Conservation (phyloP, 2,888 invertebrate species). For the Platycheirus rosarum region DNA sequence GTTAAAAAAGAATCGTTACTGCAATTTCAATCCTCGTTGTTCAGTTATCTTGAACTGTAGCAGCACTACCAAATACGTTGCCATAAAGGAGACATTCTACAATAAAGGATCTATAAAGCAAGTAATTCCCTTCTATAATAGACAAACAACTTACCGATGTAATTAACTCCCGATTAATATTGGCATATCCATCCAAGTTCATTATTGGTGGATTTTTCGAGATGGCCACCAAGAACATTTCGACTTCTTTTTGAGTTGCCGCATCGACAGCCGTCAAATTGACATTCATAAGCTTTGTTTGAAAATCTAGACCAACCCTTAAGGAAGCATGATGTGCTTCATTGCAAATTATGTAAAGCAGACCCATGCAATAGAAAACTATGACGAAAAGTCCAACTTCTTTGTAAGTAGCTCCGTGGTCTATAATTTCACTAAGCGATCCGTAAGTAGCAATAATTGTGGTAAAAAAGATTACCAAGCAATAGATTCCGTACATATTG, state of each 20-base stretch:
- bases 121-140: too few species aligned
- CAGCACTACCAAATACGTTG: conserved; percentile 88
- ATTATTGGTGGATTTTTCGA: conserved; percentile 90
- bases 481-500: conserved; percentile 90
- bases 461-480: conserved; percentile 88
- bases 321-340: conserved; percentile 88
- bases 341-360: conserved; percentile 89
- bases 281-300: conserved; percentile 86
- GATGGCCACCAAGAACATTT: conserved; percentile 89
- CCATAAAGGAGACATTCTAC: conserved; percentile 88
- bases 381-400: conserved; percentile 89
- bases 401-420: conserved; percentile 88
- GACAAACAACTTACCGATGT: conserved; percentile 87
- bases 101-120: neutral
- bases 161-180: conserved; percentile 87
- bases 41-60: conserved; percentile 88
- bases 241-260: conserved; percentile 87
- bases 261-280: conserved; percentile 87
- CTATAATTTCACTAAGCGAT: conserved; percentile 88
- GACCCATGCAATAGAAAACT: conserved; percentile 87
- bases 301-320: conserved; percentile 86
- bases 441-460: conserved; percentile 89
- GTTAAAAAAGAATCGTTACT: conserved; percentile 75
- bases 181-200: conserved; percentile 89
- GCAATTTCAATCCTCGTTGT: conserved; percentile 81